These are phyloP conservation scores for Chalcis sispes DNA, from an alignment of 2,888 invertebrate genomes.

Conservation along the genomic window DNA sequence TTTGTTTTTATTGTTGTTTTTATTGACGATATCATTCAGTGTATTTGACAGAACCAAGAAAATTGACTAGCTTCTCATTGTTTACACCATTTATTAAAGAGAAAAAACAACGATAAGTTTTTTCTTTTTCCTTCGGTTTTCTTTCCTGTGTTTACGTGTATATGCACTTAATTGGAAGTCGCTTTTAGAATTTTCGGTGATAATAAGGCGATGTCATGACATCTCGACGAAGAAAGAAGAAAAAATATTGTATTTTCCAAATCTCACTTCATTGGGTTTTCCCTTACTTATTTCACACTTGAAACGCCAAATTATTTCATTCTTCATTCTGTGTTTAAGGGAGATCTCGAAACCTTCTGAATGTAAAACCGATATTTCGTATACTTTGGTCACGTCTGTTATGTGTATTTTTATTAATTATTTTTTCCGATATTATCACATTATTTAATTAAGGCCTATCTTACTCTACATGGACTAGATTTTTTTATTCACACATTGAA, in stretches of 20 bases:
- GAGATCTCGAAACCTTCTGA: constrained; percentile 44
- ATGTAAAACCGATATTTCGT: constrained; percentile 36
- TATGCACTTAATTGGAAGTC: constrained; percentile 26
- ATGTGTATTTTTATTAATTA: constrained; percentile 16
- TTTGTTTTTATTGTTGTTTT: constrained; percentile 48
- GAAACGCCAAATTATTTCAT: constrained; percentile 3
- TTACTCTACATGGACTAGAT: constrained; percentile 56
- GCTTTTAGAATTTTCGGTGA: constrained; percentile 49
- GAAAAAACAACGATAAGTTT: constrained; percentile 39
- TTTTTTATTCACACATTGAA: constrained; percentile 25
- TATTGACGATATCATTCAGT: constrained; percentile 52
- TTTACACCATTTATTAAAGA: constrained; percentile 49
- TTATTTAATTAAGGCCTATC: constrained; percentile 59
- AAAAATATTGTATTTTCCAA: constrained; percentile 8
- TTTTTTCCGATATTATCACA: constrained; percentile 55
- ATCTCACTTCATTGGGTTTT: neutral
- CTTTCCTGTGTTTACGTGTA: neutral
- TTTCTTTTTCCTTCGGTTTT: constrained; percentile 23
- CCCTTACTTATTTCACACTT: too few species aligned
- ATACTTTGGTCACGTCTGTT: too few species aligned
- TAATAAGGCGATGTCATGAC: constrained; percentile 47
- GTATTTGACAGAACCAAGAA: constrained; percentile 54
- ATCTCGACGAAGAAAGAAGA: constrained; percentile 39
- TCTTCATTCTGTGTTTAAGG: constrained; percentile 39
- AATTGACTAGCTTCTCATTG: constrained; percentile 51